A percentile compares a stretch with the other conserved stretches of the same genome.
phyloP scores from a whole-genome alignment of 2,113 vertebrate species.

The Artemisiospiza belli region DNA sequence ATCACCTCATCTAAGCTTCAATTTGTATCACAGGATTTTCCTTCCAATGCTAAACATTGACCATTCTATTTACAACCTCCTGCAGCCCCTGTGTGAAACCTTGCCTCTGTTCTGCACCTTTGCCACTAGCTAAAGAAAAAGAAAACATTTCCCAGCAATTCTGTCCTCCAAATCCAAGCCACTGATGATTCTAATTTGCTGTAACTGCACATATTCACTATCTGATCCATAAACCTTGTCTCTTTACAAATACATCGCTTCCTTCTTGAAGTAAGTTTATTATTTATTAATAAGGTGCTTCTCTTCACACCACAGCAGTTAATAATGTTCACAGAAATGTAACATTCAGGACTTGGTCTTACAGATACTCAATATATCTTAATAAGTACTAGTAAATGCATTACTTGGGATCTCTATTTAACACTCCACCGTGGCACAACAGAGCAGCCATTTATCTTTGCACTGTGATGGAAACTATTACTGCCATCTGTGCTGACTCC shows the following conservation, averaged over 20 bases:
- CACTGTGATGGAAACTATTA: background rate
- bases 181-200: background rate
- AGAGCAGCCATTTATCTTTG: background rate
- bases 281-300: background rate
- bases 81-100: background rate
- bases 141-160: background rate
- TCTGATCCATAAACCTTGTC: background rate
- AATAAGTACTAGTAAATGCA: background rate
- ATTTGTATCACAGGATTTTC: background rate
- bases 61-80: background rate
- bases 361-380: background rate
- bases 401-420: background rate
- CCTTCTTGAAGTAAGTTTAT: background rate
- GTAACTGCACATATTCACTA: background rate
- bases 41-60: background rate
- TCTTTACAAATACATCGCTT: background rate
- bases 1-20: conserved; percentile 23
- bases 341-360: background rate
- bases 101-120: background rate
- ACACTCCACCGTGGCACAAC: background rate
- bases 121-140: background rate
- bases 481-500: conserved; percentile 10
- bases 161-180: background rate
- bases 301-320: background rate
- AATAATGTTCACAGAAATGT: background rate